Base-by-base conservation (phyloP, 1,140 invertebrate species). In the Tribolium madens region DNA sequence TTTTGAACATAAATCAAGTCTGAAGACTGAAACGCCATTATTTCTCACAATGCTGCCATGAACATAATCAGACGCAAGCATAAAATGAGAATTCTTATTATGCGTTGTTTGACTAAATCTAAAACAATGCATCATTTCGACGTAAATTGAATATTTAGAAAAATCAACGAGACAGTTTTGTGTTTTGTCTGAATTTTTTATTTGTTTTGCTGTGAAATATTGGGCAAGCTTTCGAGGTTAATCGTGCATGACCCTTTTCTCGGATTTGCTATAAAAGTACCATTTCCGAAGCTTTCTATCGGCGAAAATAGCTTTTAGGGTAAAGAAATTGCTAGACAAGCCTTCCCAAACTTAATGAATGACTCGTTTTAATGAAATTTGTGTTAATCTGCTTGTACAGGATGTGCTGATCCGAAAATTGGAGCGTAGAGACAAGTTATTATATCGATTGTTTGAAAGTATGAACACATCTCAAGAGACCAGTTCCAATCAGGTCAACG, bases 361-460 rank as follows among this genome's bases (percentile, higher is more conserved):
- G 14, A 4, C 4, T 18, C 17, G 21, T 64, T 64, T 64, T 64
- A 64, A 64, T 64, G 26, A 64, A 14, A 64, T 64, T 17, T 21
- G 52, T 26, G 36, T n/a, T 42, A 42, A 10, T 17, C 52, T 57
- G 52, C 52, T 57, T 57, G 36, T 42, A 42, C 36, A 42, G 36
- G 36, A 42, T 42, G 36, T 42, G 36, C 36, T 42, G 36, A 42
- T 42, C 7, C 3, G 36, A 42, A 42, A 42, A 42, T 42, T 42
- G 36, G 36, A 42, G n/a, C 48, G 48, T 4, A 50, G 48, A 50
- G 15, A 50, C 52, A 57, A 15, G n/a, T 33, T 33, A 9, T 13
- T 12, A 33, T 18, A 64, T 64, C 26, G 26, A 64, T 64, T 64
- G 57, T 57, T 64, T 64, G 57, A 64, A 64, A 64, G 57, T 64